These are phyloP conservation scores for Trisateles emortualis DNA, from an alignment of 2,888 invertebrate genomes.

Conservation along the genomic window DNA sequence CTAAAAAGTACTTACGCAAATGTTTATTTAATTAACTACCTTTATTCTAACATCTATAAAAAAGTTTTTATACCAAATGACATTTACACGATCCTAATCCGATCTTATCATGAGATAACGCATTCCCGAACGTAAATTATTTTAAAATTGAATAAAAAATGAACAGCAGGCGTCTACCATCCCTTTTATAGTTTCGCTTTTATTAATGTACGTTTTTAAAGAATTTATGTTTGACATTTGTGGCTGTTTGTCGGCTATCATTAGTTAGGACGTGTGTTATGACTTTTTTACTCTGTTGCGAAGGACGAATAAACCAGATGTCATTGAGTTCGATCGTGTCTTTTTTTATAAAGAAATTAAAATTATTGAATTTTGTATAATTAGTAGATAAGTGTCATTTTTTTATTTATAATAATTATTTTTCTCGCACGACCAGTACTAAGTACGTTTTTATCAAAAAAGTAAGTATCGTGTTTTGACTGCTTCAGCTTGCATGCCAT, in stretches of 20 bases:
- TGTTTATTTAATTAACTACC: slow-evolving; percentile 37
- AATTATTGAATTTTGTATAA: no score
- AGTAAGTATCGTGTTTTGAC: no score
- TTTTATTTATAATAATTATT: no score
- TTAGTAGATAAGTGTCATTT: no score
- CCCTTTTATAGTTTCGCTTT: slow-evolving; percentile 65
- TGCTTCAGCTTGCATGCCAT: no score
- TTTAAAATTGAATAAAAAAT: slow-evolving; percentile 34
- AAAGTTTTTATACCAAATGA: slow-evolving; percentile 25
- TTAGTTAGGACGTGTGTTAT: slow-evolving; percentile 22
- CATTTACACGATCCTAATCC: slow-evolving; percentile 43
- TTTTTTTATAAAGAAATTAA: neutral
- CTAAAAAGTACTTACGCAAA: slow-evolving; percentile 39
- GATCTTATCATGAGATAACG: slow-evolving; percentile 43
- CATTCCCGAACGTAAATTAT: slow-evolving; percentile 47
- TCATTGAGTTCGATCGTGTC: neutral
- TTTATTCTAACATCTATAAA: slow-evolving; percentile 27
- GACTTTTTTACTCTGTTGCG: slow-evolving; percentile 19
- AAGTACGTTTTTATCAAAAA: no score
- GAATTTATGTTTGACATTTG: slow-evolving; percentile 78
- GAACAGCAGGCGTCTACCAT: slow-evolving; percentile 35
- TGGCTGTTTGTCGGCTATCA: slow-evolving; percentile 50
- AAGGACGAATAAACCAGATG: neutral
- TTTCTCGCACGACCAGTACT: no score
- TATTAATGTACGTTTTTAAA: slow-evolving; percentile 77